A percentile compares a stretch with the other conserved stretches of the same genome.
phyloP scores from a whole-genome alignment of 2,888 invertebrate species.

The Polydrusus tereticollis region DNA sequence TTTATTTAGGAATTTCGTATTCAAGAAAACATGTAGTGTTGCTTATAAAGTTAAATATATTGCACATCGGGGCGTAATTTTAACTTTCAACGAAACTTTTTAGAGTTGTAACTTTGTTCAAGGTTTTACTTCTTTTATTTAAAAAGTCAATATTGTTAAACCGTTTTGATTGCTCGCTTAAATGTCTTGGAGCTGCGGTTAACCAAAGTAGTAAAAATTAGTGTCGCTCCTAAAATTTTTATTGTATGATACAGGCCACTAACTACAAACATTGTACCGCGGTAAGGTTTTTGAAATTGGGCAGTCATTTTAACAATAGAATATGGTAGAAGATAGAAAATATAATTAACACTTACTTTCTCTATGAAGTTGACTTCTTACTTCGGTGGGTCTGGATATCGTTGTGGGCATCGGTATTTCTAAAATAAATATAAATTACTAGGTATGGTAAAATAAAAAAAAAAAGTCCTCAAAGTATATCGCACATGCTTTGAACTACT shows the following conservation, averaged over 20 bases:
- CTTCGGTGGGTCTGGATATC: conserved; percentile 85
- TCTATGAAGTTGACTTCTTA: conserved; percentile 80
- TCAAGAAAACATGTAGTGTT: conserved; percentile 47
- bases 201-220: background rate
- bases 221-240: background rate
- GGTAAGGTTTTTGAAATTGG: too few relatives aligned
- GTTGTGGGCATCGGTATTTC: conserved; percentile 92
- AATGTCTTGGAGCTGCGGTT: conserved; percentile 7
- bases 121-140: conserved; percentile 39
- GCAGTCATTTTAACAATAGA: too few relatives aligned
- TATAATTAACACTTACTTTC: conserved; percentile 73
- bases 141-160: conserved; percentile 39
- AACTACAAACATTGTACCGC: too few relatives aligned
- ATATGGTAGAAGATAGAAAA: too few relatives aligned
- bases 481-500: too few relatives aligned
- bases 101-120: conserved; percentile 41
- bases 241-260: too few relatives aligned
- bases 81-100: conserved; percentile 41
- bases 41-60: conserved; percentile 47
- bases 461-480: too few relatives aligned
- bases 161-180: conserved; percentile 35
- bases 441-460: too few relatives aligned
- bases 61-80: conserved; percentile 44
- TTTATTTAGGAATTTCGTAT: conserved; percentile 46
- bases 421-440: conserved; percentile 70